Conservation (phyloP, 30 jellyfish, hydroid and myxozoan genomes). For the Pseudorhiza aurosa region DNA sequence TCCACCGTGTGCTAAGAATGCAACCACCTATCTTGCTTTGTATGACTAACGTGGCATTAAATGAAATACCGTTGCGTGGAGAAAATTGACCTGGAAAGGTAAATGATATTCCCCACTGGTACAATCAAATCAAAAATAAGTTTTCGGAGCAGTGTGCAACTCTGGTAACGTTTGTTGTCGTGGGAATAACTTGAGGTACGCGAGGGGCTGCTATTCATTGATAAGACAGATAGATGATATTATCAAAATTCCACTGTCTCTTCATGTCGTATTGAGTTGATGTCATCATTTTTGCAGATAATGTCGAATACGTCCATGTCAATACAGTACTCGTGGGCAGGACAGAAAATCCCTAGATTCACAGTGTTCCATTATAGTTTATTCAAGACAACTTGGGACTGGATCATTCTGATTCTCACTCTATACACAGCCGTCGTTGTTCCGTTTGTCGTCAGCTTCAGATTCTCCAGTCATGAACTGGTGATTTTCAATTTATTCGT, state of each 20-base stretch:
- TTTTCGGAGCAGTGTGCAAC: too few species aligned
- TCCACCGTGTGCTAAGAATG: too few species aligned
- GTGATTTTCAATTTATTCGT: slow-evolving; percentile 53
- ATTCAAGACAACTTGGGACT: slow-evolving; percentile 79
- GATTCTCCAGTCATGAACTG: slow-evolving; percentile 16
- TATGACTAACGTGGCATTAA: too few species aligned
- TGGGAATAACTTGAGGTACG: too few species aligned
- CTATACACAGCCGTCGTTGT: slow-evolving; percentile 80
- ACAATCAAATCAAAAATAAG: too few species aligned
- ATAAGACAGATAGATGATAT: background rate
- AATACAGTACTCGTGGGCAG: slow-evolving; percentile 77
- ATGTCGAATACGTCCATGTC: slow-evolving; percentile 42
- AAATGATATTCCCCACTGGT: too few species aligned
- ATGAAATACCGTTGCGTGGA: too few species aligned
- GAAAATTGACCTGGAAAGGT: too few species aligned
- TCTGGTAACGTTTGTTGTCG: too few species aligned
- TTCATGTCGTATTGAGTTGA: background rate
- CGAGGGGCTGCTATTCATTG: too few species aligned
- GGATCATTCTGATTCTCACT: slow-evolving; percentile 63
- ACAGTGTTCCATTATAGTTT: slow-evolving; percentile 66
- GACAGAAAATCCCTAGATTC: slow-evolving; percentile 60
- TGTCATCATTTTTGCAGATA: slow-evolving; percentile 13
- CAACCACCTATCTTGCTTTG: too few species aligned
- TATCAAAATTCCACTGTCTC: background rate
- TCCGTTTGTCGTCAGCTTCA: slow-evolving; percentile 85